Evolutionary conservation across 1,140 invertebrate species (phyloP).

Genomic region (Magallana gigas): DNA sequence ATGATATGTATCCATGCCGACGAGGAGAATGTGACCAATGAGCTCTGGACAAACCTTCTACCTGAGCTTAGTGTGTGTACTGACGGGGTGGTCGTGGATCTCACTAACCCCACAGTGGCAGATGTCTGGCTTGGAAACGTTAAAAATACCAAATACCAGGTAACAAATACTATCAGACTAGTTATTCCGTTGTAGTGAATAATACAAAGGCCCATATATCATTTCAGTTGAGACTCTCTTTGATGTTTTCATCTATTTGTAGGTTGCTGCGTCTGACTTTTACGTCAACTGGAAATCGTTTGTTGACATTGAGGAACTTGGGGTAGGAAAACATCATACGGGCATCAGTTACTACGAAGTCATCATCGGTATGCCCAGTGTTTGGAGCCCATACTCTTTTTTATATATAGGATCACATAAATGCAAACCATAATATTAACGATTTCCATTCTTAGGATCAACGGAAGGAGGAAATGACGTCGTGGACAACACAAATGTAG

Average conservation of each 20-base stretch:
- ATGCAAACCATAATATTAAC: neutral
- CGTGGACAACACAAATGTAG: slow-evolving; percentile 55
- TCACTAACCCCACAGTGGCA: slow-evolving; percentile 60
- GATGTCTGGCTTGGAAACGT: slow-evolving; percentile 60
- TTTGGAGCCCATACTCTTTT: neutral
- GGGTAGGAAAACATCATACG: slow-evolving; percentile 47
- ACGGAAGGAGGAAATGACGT: slow-evolving; percentile 57
- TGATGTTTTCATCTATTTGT: neutral
- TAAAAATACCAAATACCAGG: slow-evolving; percentile 40
- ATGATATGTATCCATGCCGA: slow-evolving; percentile 66
- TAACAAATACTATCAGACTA: neutral
- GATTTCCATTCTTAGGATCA: slow-evolving; percentile 51
- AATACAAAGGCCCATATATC: neutral
- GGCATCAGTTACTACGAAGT: slow-evolving; percentile 59
- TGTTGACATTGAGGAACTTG: slow-evolving; percentile 60
- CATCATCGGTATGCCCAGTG: slow-evolving; percentile 55
- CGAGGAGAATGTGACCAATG: slow-evolving; percentile 44
- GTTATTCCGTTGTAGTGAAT: neutral
- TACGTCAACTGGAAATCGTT: slow-evolving; percentile 60
- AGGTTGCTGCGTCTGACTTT: slow-evolving; percentile 46
- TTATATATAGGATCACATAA: too few species aligned
- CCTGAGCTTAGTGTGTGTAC: slow-evolving; percentile 60
- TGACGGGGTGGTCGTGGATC: slow-evolving; percentile 67
- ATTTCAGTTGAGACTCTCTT: neutral
- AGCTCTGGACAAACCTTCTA: slow-evolving; percentile 61